Evolutionary conservation across 2,888 invertebrate species (phyloP), one percentile per base, ranked within the genome.

Genomic region (Notodonta dromedarius): DNA sequence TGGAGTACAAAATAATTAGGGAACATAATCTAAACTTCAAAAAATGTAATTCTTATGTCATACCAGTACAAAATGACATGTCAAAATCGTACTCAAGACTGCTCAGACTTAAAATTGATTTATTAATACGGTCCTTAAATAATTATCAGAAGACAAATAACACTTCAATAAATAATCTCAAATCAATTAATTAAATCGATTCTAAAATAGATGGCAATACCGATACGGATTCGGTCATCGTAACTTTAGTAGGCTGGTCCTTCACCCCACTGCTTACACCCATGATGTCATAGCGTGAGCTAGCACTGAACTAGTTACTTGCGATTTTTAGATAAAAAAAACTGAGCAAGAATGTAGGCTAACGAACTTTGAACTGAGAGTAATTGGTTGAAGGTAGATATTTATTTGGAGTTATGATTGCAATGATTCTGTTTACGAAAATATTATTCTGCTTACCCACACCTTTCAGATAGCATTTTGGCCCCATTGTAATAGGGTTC

Each of bases 171-270:
- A 54, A 39, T 54, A 54, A 35, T n/a, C 35, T 54, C n/a, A 6
- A 54, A 54, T n/a, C 39, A 12, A 54, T 39, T 8, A 39, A 39
- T 39, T 32, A 8, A n/a, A n/a, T 12, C 13, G 14, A 39, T 24
- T 54, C 39, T 14, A 39, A 54, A 54, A 53, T 53, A 39, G 14
- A 32, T 14, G n/a, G 39, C 14, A 54, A n/a, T 39, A 39, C n/a
- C 12, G 7, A 32, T 39, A 9, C 4, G 8, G 16, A 9, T 11
- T 14, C 39, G 69, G 60, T 70, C 72, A 42, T 44, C 58, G 69
- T 40, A 69, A 65, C 59, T 8, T 5, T 60, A 69, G n/a, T 72
- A 52, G 65, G 72, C 13, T 59, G 69, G 65, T 68, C 57, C 58
- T 48, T 69, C 14, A 71, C 65, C 64, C 35, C n/a, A n/a, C 42